These are phyloP conservation scores for Rafetus swinhoei DNA, from an alignment of 2,113 vertebrate species.

Conservation along the genomic window DNA sequence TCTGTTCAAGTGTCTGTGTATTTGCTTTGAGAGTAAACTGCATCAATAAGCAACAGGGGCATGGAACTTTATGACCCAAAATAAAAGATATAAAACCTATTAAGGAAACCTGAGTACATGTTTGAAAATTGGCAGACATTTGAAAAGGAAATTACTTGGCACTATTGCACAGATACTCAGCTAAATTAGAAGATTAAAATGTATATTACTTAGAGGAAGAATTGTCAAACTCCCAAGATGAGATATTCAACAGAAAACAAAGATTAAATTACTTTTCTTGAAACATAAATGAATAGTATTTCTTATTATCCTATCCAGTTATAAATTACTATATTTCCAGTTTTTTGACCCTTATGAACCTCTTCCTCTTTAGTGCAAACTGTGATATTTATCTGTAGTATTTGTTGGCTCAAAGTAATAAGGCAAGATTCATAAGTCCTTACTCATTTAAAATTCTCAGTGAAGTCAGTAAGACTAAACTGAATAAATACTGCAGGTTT, in stretches of 20 bases:
- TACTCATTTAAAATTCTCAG: background rate
- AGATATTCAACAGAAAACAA: constrained; percentile 19
- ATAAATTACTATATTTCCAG: background rate
- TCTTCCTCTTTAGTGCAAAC: background rate
- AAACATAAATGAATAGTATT: background rate
- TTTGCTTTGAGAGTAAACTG: background rate
- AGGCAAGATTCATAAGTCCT: background rate
- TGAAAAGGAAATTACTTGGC: constrained; percentile 32
- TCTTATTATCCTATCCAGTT: background rate
- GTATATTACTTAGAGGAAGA: constrained; percentile 15
- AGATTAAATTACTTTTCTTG: background rate
- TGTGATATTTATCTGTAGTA: background rate
- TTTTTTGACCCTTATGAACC: background rate
- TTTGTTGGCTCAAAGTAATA: background rate
- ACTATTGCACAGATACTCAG: constrained; percentile 18
- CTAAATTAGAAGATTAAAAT: constrained; percentile 33
- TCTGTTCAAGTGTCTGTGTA: background rate
- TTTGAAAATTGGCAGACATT: constrained; percentile 33
- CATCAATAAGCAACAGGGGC: constrained; percentile 9
- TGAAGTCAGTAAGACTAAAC: background rate
- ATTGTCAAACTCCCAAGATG: background rate
- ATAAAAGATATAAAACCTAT: constrained; percentile 33
- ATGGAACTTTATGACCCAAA: background rate
- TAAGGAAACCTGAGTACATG: background rate
- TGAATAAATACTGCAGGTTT: background rate